Evolutionary conservation across 2,797 vertebrate genomes (phyloP).

Genomic region (Thripadectes ignobilis): DNA sequence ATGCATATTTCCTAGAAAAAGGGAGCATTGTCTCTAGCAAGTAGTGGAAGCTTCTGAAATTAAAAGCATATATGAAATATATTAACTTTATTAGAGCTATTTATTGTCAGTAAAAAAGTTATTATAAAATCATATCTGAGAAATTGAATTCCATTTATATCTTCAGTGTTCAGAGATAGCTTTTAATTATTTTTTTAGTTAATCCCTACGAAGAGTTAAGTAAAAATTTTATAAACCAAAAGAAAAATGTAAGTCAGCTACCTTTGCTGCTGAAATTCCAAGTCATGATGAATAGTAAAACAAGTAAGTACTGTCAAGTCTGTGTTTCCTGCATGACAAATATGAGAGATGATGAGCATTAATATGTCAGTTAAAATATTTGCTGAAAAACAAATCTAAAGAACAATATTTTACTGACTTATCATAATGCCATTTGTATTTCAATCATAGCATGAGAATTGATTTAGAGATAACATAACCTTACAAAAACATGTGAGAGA

Average conservation of each 20-base stretch:
- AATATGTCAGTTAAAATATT: not conserved
- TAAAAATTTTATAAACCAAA: not conserved
- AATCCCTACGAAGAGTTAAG: not conserved
- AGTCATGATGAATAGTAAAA: not conserved
- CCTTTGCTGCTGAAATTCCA: not conserved
- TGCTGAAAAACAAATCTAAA: not conserved
- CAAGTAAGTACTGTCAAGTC: not conserved
- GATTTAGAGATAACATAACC: not conserved
- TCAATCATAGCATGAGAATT: not conserved
- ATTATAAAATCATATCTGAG: not conserved
- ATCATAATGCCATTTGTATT: not conserved
- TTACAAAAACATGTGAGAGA: not conserved
- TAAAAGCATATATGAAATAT: not conserved
- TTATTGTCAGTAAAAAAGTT: not conserved
- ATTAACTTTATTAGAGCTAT: not conserved
- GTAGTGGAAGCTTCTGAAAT: not conserved
- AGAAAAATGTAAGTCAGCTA: not conserved
- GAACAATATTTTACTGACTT: not conserved
- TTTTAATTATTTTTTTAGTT: not conserved
- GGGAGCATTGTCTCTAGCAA: not conserved
- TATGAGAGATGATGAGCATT: not conserved
- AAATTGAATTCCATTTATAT: not conserved
- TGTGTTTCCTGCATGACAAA: not conserved
- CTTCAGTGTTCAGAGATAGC: not conserved
- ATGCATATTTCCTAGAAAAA: not conserved